These are phyloP conservation scores for Polydrusus pterygomalis DNA, from an alignment of 2,888 invertebrate genomes.

Conservation along the genomic window DNA sequence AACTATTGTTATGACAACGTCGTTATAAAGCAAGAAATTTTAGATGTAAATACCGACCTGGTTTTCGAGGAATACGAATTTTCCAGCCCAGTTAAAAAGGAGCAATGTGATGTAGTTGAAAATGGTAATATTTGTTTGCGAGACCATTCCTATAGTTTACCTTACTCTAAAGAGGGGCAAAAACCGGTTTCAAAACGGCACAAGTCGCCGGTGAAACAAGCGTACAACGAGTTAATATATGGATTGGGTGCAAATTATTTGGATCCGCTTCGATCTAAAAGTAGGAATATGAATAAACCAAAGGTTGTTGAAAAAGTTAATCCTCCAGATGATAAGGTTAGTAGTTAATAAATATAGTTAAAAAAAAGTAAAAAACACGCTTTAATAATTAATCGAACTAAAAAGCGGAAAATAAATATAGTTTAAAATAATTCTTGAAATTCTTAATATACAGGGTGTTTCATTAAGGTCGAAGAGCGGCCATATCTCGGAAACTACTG, in stretches of 20 bases:
- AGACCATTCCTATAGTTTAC: conserved; percentile 62
- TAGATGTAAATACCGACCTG: conserved; percentile 25
- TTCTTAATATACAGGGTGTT: too few relatives aligned
- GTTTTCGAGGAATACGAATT: conserved; percentile 7
- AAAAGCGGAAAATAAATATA: too few relatives aligned
- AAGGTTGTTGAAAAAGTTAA: conserved; percentile 36
- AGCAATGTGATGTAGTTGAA: conserved; percentile 1
- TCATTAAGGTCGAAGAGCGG: too few relatives aligned
- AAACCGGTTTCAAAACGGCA: conserved; percentile 34
- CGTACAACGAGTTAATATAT: conserved; percentile 59
- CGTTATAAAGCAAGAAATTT: conserved; percentile 33
- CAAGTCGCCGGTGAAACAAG: conserved; percentile 50
- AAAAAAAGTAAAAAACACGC: too few relatives aligned
- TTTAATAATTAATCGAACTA: too few relatives aligned
- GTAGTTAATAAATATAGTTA: neutral
- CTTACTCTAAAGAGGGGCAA: conserved; percentile 53
- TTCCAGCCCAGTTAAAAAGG: neutral
- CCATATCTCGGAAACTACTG: too few relatives aligned
- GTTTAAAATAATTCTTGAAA: too few relatives aligned
- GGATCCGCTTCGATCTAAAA: conserved; percentile 32
- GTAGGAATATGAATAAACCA: conserved; percentile 29
- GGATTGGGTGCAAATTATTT: conserved; percentile 62
- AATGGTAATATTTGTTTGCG: conserved; percentile 42
- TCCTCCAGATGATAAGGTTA: conserved; percentile 42
- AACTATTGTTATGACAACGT: conserved; percentile 63